Evolutionary conservation across 2,113 vertebrate genomes (phyloP), one percentile per base, ranked within the genome.

Genomic region (Vidua macroura): DNA sequence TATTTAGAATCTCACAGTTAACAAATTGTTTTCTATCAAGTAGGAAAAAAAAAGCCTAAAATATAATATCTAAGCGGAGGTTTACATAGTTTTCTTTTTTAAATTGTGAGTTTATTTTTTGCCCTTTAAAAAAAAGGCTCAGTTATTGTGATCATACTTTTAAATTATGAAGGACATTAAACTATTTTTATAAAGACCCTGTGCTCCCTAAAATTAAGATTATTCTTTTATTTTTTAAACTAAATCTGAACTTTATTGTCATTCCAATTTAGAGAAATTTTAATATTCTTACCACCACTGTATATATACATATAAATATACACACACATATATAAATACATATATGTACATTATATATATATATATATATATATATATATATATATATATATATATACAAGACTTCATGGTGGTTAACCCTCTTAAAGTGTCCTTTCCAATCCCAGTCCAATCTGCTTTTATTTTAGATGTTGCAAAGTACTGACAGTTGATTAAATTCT

Each of bases 401-500:
- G 6, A 46, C 13, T 82, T 87, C 41, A 62, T 31, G 30, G 9
- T 53, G 41, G 64, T 92, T 94, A 94, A 83, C 75, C 80, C 68
- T 95, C 82, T 95, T 92, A 95, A 91, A 93, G 12, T 56, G 48
- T 83, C 39, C 17, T 64, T 95, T 95, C 27, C 46, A 90, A 92
- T 83, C 72, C 52, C 79, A 83, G 59, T 53, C 39, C 67, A 90
- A 96, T 95, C 82, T 93, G 72, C 44, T 90, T n/a, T 91, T 86
- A 43, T 41, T 94, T 92, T 86, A 78, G 69, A 83, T 30, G 46
- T 27, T 91, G 28, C 17, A 81, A 94, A 95, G 46, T 83, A 92
- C 75, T 74, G 59, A 52, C 11, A 14, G 72, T 86, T 97, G 94
- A 97, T 96, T 96, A 94, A 97, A 96, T 88, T 90, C 63, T 93